A percentile compares a stretch with the other conserved stretches of the same genome.
Conservation (phyloP, 2,888 invertebrate species). For the Scaptomyza cyrtandrae region DNA sequence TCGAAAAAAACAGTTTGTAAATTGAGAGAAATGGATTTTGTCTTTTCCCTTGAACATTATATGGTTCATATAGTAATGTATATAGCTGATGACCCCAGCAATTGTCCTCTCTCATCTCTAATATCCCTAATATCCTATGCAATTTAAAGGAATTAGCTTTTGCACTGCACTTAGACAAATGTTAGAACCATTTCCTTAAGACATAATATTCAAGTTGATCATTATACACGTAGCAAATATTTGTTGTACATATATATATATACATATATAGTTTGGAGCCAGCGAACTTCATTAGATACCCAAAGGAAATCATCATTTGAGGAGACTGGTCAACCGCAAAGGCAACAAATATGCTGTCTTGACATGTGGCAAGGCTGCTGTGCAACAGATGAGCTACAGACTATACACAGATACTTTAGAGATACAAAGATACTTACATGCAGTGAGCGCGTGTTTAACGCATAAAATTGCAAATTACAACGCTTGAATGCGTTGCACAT, state of each 20-base stretch:
- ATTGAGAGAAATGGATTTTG: not conserved
- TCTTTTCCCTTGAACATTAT: too few relatives aligned
- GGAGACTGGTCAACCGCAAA: slow-evolving; percentile 55
- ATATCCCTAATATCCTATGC: slow-evolving; percentile 3
- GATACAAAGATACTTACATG: slow-evolving; percentile 18
- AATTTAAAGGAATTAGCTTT: slow-evolving; percentile 22
- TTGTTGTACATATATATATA: not conserved
- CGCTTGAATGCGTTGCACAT: slow-evolving; percentile 65
- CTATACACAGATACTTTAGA: slow-evolving; percentile 23
- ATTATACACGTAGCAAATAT: slow-evolving; percentile 14
- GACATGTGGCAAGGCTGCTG: slow-evolving; percentile 49
- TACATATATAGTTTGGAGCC: not conserved
- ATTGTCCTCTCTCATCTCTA: not conserved
- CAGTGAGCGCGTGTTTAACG: slow-evolving; percentile 64
- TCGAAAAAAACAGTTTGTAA: slow-evolving; percentile 39
- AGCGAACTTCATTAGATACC: slow-evolving; percentile 28
- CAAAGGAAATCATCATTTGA: slow-evolving; percentile 27
- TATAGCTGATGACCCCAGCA: too few relatives aligned
- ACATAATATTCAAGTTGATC: slow-evolving; percentile 1
- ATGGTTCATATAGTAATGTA: too few relatives aligned
- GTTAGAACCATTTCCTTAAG: slow-evolving; percentile 17
- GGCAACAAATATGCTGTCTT: slow-evolving; percentile 45
- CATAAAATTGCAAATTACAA: slow-evolving; percentile 75
- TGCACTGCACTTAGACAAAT: not conserved
- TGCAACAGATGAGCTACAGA: slow-evolving; percentile 36